phyloP scores from a whole-genome alignment of 2,888 invertebrate species.

The Drosophila borealis region DNA sequence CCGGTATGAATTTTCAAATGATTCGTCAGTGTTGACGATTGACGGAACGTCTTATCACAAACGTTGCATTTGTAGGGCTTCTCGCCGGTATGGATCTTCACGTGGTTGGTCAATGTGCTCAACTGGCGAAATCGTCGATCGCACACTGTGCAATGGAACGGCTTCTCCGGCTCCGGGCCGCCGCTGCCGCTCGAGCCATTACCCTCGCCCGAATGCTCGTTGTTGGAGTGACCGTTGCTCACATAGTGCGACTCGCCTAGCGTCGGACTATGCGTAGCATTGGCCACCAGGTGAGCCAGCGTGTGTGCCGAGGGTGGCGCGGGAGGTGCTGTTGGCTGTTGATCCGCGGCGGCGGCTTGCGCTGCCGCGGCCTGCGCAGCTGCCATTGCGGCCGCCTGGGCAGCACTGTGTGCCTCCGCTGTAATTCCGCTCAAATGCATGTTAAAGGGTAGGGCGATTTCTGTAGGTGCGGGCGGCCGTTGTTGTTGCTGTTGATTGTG shows the following conservation, averaged over 20 bases:
- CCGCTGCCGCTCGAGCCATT: conserved; percentile 65
- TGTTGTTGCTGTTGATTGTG: conserved; percentile 63
- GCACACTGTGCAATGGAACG: conserved; percentile 85
- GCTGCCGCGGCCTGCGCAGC: conserved; percentile 84
- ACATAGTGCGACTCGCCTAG: conserved; percentile 69
- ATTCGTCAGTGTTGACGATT: conserved; percentile 85
- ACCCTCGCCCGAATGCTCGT: conserved; percentile 60
- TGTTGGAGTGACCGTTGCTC: conserved; percentile 68
- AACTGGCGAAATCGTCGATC: conserved; percentile 85
- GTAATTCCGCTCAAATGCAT: conserved; percentile 82
- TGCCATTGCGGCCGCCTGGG: conserved; percentile 84
- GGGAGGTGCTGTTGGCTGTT: conserved; percentile 54
- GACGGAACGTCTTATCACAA: conserved; percentile 85
- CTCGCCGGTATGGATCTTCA: conserved; percentile 85
- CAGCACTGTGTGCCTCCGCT: conserved; percentile 83
- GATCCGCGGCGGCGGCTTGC: conserved; percentile 82
- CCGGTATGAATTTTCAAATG: conserved; percentile 85
- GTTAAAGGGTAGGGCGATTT: conserved; percentile 83
- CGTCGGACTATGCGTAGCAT: conserved; percentile 79
- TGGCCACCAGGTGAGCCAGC: conserved; percentile 78
- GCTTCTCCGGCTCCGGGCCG: conserved; percentile 82
- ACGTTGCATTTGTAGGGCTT: conserved; percentile 85
- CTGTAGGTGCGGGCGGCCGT: conserved; percentile 80
- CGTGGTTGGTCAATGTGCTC: conserved; percentile 85
- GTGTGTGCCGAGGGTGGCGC: conserved; percentile 67